Conservation (phyloP, 2,113 vertebrate genomes). For the Lampris megalopsis region DNA sequence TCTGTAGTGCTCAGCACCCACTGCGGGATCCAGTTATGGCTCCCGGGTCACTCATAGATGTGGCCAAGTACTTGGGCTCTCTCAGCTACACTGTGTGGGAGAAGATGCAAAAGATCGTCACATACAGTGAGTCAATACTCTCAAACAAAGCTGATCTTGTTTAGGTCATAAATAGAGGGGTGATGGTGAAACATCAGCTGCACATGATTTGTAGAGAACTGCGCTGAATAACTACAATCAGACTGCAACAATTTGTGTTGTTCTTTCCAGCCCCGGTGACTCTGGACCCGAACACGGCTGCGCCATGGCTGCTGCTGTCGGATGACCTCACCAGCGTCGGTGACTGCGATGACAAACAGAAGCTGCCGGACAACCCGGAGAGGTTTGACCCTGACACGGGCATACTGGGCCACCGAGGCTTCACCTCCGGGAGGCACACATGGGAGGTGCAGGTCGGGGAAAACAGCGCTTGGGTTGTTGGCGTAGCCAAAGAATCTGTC, state of each 20-base stretch:
- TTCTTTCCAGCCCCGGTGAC: constrained; percentile 70
- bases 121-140: constrained; percentile 67
- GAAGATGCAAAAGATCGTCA: constrained; percentile 67
- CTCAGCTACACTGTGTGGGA: constrained; percentile 70
- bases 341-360: constrained; percentile 70
- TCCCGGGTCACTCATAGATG: constrained; percentile 66
- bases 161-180: not conserved
- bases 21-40: constrained; percentile 38
- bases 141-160: not conserved
- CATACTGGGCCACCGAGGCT: constrained; percentile 65
- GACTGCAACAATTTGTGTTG: constrained; percentile 26
- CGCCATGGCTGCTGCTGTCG: constrained; percentile 77
- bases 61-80: constrained; percentile 72
- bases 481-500: constrained; percentile 72
- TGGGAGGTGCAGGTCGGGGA: constrained; percentile 78
- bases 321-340: constrained; percentile 68
- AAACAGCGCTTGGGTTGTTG: constrained; percentile 74
- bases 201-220: not conserved
- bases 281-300: constrained; percentile 78
- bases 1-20: constrained; percentile 41
- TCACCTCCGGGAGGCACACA: constrained; percentile 62
- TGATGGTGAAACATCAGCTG: not conserved
- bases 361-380: constrained; percentile 75
- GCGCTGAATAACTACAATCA: not conserved
- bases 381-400: constrained; percentile 72